Evolutionary conservation across 2,888 invertebrate species (phyloP), one percentile per base, ranked within the genome.

Genomic region (Orthonychiurus folsomi): DNA sequence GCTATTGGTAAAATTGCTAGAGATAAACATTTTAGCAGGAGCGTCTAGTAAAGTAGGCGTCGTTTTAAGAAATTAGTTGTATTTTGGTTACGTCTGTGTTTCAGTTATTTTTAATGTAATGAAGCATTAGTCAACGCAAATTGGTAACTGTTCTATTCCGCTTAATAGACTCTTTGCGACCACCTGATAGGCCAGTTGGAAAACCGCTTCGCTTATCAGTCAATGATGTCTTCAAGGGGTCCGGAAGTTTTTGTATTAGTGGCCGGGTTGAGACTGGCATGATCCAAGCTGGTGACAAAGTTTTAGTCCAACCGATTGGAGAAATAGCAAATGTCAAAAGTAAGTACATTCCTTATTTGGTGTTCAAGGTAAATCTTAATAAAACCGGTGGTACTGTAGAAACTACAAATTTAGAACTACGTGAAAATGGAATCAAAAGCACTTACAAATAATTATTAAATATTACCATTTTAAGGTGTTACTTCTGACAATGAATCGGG

Each of bases 211-310:
- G 99, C 24, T 82, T 94, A 79, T 89, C 91, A n/a, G 84, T 99
- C 0, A 89, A 89, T 76, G 99, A 99, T 80, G 87, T 97, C 66
- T 95, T 87, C 77, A 97, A 96, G 81, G 89, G 92, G 1, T 87
- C 87, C 18, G 89, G 91, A 0, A 90, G 89, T 0, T 87, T 93
- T 75, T 91, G 91, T 77, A 86, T 95, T 3, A 86, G 89, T 0
- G 97, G 96, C 0, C 85, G 90, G 47, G 84, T 99, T 61, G 95
- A 95, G 79, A 90, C 93, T 37, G 99, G 99, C 3, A 83, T 86
- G 74, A 79, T 96, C 3, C 88, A 87, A 74, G 80, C 85, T 56
- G 90, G 92, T 18, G 95, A 97, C 73, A 89, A 88, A 77, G 85
- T 96, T 0, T 76, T 93, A 47, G 83, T 96, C 23, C 86, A 92